Evolutionary conservation across 2,888 invertebrate genomes (phyloP), one percentile per base, ranked within the genome.

Genomic region (Metalampra italica): DNA sequence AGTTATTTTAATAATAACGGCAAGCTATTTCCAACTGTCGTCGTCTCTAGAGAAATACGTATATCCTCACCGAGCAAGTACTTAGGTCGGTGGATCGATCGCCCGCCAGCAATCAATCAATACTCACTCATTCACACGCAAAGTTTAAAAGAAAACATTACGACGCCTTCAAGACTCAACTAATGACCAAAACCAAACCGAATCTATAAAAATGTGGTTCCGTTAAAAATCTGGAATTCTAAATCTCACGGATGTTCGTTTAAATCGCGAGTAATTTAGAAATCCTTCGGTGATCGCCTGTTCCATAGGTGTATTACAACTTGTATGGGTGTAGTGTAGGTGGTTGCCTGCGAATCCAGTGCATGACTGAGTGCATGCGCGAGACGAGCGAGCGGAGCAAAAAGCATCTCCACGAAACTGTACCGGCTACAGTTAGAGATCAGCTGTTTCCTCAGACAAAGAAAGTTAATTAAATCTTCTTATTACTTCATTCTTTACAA

Each of bases 391-490:
- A 45, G 50, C 42, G 39, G 42, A 32, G 49, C 50, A 55, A 52
- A 53, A 57, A 45, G 29, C 37, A 14, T 15, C 15, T 22, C 11
- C 44, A 45, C 37, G 13, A 45, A 45, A 34, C 40, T 62, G 75
- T 64, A 74, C 76, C 66, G 66, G 5, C 22, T 22, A 22, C 22
- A 22, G 22, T 22, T 66, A 36, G n/a, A 36, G 66, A 83, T 78
- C 82, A 82, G 82, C 82, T 82, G 82, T 79, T 81, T 62, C 66
- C 60, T 60, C 55, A 62, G 61, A 66, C 66, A 62, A 76, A 68
- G 70, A 71, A 75, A 79, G 73, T 72, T 72, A 72, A 79, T 76
- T 74, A 72, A 68, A 60, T 62, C 64, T 65, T 65, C 63, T 59
- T 64, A 68, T 72, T 71, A 73, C 60, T 70, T 66, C 64, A 66